Conservation (phyloP, 2,113 vertebrate species). For the Oryzias curvinotus region DNA sequence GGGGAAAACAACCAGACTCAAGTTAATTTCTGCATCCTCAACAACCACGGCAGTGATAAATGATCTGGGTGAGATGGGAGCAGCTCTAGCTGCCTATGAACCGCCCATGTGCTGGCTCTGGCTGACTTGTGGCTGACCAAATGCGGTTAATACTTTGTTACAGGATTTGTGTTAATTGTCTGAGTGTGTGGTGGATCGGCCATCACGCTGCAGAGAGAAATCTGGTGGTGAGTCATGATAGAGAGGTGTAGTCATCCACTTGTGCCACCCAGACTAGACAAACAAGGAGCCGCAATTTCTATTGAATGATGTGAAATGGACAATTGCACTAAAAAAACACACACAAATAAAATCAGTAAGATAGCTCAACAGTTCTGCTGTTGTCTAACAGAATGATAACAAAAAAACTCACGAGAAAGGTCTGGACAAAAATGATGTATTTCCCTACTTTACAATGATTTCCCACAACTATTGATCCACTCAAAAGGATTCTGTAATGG, state of each 20-base stretch:
- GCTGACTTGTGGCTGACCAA: slow-evolving; percentile 51
- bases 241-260: slow-evolving; percentile 68
- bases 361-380: no score
- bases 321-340: slow-evolving; percentile 26
- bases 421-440: no score
- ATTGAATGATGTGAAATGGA: not conserved
- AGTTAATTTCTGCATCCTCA: slow-evolving; percentile 73
- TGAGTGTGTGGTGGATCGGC: slow-evolving; percentile 26
- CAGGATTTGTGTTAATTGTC: slow-evolving; percentile 26
- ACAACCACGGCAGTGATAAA: slow-evolving; percentile 71
- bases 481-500: no score
- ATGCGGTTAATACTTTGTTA: slow-evolving; percentile 30
- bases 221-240: slow-evolving; percentile 67
- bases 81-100: slow-evolving; percentile 46
- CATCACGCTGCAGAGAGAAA: slow-evolving; percentile 52
- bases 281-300: slow-evolving; percentile 11
- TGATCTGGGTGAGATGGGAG: slow-evolving; percentile 56
- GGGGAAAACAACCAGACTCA: slow-evolving; percentile 48
- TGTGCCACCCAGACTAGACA: slow-evolving; percentile 48
- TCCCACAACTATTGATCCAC: no score
- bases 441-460: no score
- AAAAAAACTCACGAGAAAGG: no score
- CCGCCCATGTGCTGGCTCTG: slow-evolving; percentile 40
- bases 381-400: no score
- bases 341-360: not conserved